Evolutionary conservation across 2,888 invertebrate species (phyloP).

Genomic region (Mythimna ferrago): DNA sequence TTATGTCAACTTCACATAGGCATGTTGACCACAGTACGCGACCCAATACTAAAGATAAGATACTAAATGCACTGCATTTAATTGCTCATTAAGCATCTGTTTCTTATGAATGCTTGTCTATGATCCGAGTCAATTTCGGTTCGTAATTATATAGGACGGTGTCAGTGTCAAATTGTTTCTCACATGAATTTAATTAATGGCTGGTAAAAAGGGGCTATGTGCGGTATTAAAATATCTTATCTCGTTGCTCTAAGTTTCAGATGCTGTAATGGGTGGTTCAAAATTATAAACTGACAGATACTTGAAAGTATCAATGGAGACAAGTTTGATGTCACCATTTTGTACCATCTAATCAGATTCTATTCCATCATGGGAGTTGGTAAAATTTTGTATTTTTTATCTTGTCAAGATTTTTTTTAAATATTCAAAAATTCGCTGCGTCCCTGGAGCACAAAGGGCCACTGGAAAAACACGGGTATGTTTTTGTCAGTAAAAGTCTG

Average conservation of each 20-base stretch:
- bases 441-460: too few species aligned
- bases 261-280: constrained; percentile 1
- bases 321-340: background rate
- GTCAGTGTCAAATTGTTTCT: constrained; percentile 67
- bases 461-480: too few species aligned
- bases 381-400: too few species aligned
- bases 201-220: constrained; percentile 34
- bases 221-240: constrained; percentile 23
- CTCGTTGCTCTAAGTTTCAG: constrained; percentile 17
- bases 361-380: too few species aligned
- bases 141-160: constrained; percentile 57
- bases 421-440: too few species aligned
- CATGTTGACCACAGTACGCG: constrained; percentile 38
- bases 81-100: constrained; percentile 83
- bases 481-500: too few species aligned
- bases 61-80: constrained; percentile 65
- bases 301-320: background rate
- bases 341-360: too few species aligned
- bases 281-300: background rate
- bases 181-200: constrained; percentile 62
- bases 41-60: constrained; percentile 58
- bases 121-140: constrained; percentile 68
- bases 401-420: too few species aligned
- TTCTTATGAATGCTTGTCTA: constrained; percentile 79
- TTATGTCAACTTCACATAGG: constrained; percentile 15